phyloP scores from a whole-genome alignment of 1,140 invertebrate genomes.

The Papilio machaon region DNA sequence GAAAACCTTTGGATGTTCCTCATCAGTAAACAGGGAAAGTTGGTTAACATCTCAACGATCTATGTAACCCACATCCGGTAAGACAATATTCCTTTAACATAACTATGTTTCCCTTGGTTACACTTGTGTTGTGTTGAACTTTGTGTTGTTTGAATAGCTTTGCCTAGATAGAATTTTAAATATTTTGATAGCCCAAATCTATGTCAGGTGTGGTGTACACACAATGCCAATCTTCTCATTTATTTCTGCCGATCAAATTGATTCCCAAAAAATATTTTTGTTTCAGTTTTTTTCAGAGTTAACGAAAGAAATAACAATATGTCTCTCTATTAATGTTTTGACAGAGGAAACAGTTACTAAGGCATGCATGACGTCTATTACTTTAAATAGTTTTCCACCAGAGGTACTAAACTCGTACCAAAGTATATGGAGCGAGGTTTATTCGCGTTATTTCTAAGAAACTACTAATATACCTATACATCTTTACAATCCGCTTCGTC shows the following conservation, averaged over 20 bases:
- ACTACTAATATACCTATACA: conserved; percentile 14
- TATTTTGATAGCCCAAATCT: not conserved
- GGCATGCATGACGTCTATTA: not conserved
- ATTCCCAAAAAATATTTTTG: too few species aligned
- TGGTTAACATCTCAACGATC: not conserved
- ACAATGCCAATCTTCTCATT: too few species aligned
- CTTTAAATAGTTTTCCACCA: not conserved
- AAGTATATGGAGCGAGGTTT: not conserved
- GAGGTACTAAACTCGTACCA: conserved; percentile 7
- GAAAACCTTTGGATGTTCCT: not conserved
- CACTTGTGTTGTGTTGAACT: not conserved
- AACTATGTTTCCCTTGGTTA: not conserved
- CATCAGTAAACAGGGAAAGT: not conserved
- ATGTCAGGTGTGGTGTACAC: too few species aligned
- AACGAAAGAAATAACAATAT: too few species aligned
- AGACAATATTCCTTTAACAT: not conserved
- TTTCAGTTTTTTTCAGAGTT: too few species aligned
- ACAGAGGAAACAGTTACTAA: too few species aligned
- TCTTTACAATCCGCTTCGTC: conserved; percentile 15
- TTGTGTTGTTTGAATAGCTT: not conserved
- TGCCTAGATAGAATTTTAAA: not conserved
- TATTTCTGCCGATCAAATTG: too few species aligned
- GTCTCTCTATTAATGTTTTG: too few species aligned
- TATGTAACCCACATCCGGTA: not conserved
- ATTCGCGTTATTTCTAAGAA: conserved; percentile 28